phyloP scores from a whole-genome alignment of 2,888 invertebrate species.

The Conops quadrifasciatus region DNA sequence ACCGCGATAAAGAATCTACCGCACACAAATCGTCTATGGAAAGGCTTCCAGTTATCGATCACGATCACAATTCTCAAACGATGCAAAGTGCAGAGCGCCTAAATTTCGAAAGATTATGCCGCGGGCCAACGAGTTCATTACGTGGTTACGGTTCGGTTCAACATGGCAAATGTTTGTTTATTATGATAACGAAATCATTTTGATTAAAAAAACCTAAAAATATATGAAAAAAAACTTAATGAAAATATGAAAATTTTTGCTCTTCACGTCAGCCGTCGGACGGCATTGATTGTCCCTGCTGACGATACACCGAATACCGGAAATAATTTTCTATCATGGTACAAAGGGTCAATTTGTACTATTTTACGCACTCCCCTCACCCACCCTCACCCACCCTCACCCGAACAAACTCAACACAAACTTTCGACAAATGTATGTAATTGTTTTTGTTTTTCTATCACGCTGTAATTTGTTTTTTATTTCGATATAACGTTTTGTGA shows the following conservation, averaged over 20 bases:
- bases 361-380: constrained; percentile 31
- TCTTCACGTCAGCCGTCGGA: constrained; percentile 22
- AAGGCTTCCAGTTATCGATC: constrained; percentile 57
- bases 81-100: constrained; percentile 41
- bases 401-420: too few species aligned
- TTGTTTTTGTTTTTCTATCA: not conserved
- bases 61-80: constrained; percentile 51
- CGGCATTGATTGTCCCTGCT: constrained; percentile 44
- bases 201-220: constrained; percentile 28
- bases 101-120: too few species aligned
- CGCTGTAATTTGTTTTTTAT: constrained; percentile 15
- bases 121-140: constrained; percentile 42
- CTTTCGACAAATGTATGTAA: constrained; percentile 20
- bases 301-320: constrained; percentile 55
- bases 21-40: constrained; percentile 32
- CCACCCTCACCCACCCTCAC: not conserved
- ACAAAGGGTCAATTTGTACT: constrained; percentile 43
- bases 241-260: constrained; percentile 7
- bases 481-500: too few species aligned
- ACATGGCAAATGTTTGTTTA: constrained; percentile 17
- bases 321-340: constrained; percentile 55
- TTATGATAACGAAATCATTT: constrained; percentile 35
- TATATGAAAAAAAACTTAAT: constrained; percentile 13
- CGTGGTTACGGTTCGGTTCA: constrained; percentile 9
- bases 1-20: too few species aligned